Percentiles rank a stretch among this genome's conserved stretches.
Evolutionary conservation across 2,888 invertebrate genomes (phyloP).

Genomic region (Pseudanteris insignis): DNA sequence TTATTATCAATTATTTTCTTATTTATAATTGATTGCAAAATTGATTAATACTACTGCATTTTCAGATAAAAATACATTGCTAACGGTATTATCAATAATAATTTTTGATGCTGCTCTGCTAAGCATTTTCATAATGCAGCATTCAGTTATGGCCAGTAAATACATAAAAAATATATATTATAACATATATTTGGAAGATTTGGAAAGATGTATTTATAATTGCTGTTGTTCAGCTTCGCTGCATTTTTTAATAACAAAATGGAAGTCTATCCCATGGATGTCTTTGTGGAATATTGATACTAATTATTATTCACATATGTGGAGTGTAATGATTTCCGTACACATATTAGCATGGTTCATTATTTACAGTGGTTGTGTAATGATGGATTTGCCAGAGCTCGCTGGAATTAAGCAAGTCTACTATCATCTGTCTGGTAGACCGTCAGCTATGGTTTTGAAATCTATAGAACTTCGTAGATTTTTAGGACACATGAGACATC

Average conservation of each 20-base stretch:
- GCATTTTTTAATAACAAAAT: slow-evolving; percentile 68
- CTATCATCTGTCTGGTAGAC: slow-evolving; percentile 69
- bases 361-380: slow-evolving; percentile 72
- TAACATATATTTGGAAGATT: slow-evolving; percentile 64
- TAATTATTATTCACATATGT: slow-evolving; percentile 63
- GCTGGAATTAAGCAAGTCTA: slow-evolving; percentile 73
- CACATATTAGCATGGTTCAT: slow-evolving; percentile 70
- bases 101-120: slow-evolving; percentile 68
- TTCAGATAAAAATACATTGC: slow-evolving; percentile 44
- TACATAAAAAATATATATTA: slow-evolving; percentile 66
- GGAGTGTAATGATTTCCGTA: slow-evolving; percentile 67
- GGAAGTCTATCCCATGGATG: slow-evolving; percentile 68
- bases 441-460: slow-evolving; percentile 69
- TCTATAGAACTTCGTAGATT: slow-evolving; percentile 69
- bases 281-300: slow-evolving; percentile 71
- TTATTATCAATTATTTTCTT: no score
- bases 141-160: slow-evolving; percentile 69
- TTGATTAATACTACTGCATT: no score
- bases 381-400: slow-evolving; percentile 73
- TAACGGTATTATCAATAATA: slow-evolving; percentile 65
- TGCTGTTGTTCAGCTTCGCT: slow-evolving; percentile 60
- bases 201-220: slow-evolving; percentile 59
- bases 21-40: background rate
- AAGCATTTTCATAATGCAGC: slow-evolving; percentile 70
- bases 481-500: slow-evolving; percentile 72